Evolutionary conservation across 2,113 vertebrate genomes (phyloP).

Genomic region (Heptranchias perlo): DNA sequence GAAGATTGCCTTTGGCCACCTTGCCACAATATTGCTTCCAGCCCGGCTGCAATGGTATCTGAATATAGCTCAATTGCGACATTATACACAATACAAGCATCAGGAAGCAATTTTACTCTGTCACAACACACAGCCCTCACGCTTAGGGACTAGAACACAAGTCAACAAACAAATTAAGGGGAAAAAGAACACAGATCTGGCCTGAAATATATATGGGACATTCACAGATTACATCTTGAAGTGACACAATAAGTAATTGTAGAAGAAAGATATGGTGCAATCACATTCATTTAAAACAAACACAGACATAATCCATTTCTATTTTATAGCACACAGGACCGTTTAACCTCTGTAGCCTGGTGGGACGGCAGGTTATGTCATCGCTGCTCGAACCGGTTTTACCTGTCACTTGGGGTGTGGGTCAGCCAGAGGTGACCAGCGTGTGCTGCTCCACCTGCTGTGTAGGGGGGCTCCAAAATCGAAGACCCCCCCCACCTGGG

Average conservation of each 20-base stretch:
- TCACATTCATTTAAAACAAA: not conserved
- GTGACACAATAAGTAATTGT: not conserved
- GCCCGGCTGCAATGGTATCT: not conserved
- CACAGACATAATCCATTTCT: not conserved
- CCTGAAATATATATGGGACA: not conserved
- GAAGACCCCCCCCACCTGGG: not conserved
- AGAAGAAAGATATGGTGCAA: not conserved
- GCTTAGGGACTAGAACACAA: not conserved
- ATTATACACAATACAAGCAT: not conserved
- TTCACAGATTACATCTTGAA: not conserved
- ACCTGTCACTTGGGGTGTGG: not conserved
- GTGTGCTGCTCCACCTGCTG: not conserved
- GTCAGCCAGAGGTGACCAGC: not conserved
- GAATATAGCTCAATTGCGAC: not conserved
- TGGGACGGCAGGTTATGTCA: not conserved
- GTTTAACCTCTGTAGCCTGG: not conserved
- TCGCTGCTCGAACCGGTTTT: not conserved
- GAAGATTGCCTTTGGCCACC: not conserved
- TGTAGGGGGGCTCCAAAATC: not conserved
- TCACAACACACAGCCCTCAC: not conserved
- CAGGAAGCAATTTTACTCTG: not conserved
- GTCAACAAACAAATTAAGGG: not conserved
- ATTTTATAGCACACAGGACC: too few relatives aligned
- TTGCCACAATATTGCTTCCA: constrained; percentile 4
- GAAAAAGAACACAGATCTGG: not conserved